Evolutionary conservation across 2,113 vertebrate genomes (phyloP).

Genomic region (Patagioenas fasciata): DNA sequence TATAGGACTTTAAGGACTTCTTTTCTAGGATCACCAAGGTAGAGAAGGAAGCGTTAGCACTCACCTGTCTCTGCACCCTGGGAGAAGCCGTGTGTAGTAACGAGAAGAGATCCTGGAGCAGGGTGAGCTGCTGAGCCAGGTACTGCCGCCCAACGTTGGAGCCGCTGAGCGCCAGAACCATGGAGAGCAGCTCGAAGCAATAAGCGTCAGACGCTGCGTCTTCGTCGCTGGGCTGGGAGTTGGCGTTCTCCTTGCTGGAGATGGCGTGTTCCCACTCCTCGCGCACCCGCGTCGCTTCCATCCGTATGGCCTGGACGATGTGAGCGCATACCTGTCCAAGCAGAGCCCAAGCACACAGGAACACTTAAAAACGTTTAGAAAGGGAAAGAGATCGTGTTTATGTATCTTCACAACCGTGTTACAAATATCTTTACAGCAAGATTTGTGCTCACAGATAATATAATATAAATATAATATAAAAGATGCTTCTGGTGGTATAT

Average conservation of each 20-base stretch:
- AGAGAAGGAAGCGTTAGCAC: background rate
- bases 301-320: constrained; percentile 97
- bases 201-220: constrained; percentile 96
- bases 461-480: background rate
- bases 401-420: accelerated
- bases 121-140: constrained; percentile 94
- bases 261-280: constrained; percentile 99
- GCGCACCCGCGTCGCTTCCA: constrained; percentile 96
- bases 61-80: constrained; percentile 96
- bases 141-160: constrained; percentile 97
- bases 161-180: constrained; percentile 95
- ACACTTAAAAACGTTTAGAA: accelerated
- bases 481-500: background rate
- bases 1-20: background rate
- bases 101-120: constrained; percentile 97
- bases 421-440: background rate
- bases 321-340: constrained; percentile 91
- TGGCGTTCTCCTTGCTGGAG: constrained; percentile 98
- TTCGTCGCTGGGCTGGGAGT: constrained; percentile 95
- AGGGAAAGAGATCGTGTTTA: accelerated
- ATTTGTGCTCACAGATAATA: background rate
- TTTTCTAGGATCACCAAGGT: background rate
- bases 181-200: constrained; percentile 97
- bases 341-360: accelerated
- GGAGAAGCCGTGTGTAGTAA: constrained; percentile 96